These are phyloP conservation scores for Cossypha polioptera DNA, from an alignment of 2,797 vertebrate genomes.

Conservation along the genomic window DNA sequence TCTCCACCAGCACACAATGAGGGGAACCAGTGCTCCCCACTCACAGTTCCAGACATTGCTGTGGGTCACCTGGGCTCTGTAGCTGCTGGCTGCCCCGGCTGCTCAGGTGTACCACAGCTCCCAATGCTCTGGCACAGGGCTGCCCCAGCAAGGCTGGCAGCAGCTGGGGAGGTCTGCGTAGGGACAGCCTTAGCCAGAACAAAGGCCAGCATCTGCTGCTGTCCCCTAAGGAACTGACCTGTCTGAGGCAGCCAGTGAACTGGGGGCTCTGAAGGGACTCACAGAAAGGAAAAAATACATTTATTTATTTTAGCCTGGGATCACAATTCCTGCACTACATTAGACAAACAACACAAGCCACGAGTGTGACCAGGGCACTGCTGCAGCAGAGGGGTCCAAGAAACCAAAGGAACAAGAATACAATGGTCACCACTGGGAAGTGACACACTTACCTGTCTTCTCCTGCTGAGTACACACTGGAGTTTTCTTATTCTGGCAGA, in stretches of 20 bases:
- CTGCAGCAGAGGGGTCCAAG: neutral
- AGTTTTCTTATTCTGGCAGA: neutral
- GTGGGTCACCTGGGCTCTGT: neutral
- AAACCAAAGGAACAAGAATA: neutral
- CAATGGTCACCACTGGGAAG: neutral
- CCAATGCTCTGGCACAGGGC: rapidly evolving
- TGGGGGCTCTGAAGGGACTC: neutral
- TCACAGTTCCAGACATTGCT: neutral
- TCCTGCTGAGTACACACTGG: neutral
- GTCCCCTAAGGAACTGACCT: neutral
- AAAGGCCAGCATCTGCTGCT: neutral
- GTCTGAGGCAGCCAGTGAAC: neutral
- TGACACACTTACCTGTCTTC: neutral
- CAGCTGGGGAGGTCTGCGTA: neutral
- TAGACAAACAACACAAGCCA: neutral
- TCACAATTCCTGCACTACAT: neutral
- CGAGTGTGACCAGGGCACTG: neutral
- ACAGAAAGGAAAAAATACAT: neutral
- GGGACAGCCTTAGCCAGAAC: neutral
- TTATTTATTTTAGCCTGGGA: neutral
- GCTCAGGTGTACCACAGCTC: neutral
- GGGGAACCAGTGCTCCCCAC: neutral
- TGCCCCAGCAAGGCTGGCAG: neutral
- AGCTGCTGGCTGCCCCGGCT: neutral
- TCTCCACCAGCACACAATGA: neutral